phyloP scores from a whole-genome alignment of 2,797 vertebrate genomes.

The Ctenosaura bakeri region DNA sequence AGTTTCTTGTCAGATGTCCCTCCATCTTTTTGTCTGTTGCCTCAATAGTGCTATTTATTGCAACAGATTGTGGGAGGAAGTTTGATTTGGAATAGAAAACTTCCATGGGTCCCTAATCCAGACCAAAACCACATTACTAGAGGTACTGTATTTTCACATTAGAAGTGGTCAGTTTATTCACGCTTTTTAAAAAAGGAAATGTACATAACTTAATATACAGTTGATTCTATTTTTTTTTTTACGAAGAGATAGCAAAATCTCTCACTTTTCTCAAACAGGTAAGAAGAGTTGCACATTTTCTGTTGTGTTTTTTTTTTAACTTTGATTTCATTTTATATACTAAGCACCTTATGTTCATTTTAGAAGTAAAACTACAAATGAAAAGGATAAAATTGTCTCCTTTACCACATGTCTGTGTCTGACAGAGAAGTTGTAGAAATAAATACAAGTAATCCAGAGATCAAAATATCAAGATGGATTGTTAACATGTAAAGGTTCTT shows the following conservation, averaged over 20 bases:
- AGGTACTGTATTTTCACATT: neutral
- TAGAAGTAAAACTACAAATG: neutral
- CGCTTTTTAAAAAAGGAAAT: neutral
- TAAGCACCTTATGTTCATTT: neutral
- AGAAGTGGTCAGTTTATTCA: neutral
- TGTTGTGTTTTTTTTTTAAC: neutral
- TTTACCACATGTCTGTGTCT: neutral
- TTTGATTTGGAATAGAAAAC: neutral
- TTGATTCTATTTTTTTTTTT: neutral
- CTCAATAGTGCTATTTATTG: neutral
- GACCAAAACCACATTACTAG: no score
- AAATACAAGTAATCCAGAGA: neutral
- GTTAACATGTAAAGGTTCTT: neutral
- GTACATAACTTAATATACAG: neutral
- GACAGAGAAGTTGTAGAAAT: neutral
- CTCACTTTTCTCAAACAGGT: constrained; percentile 15
- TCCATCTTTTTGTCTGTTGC: neutral
- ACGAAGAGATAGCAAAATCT: neutral
- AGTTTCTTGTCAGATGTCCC: neutral
- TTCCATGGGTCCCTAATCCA: neutral
- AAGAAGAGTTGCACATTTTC: neutral
- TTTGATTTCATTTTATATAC: neutral
- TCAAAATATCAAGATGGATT: neutral
- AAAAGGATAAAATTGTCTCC: no score
- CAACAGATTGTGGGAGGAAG: neutral